Evolutionary conservation across 2,797 vertebrate genomes (phyloP).

Genomic region (Oryzias dopingdopingensis): DNA sequence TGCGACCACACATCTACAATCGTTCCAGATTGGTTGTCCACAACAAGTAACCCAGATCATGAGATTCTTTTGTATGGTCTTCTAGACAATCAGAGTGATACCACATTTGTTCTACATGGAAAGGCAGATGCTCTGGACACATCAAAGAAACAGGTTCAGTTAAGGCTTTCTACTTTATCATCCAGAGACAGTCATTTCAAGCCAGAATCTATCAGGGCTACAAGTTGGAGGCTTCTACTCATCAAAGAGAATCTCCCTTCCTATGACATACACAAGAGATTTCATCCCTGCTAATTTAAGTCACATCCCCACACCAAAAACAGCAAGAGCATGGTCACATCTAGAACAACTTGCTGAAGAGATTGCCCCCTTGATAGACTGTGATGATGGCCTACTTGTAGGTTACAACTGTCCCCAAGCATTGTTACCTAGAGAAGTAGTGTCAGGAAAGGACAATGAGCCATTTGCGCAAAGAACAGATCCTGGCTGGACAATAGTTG

Average conservation of each 20-base stretch:
- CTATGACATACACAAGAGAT: constrained; percentile 27
- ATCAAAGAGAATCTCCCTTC: constrained; percentile 30
- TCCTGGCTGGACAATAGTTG: constrained; percentile 5
- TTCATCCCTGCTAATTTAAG: constrained; percentile 35
- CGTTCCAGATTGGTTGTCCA: neutral
- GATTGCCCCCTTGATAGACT: constrained; percentile 13
- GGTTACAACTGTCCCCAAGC: constrained; percentile 3
- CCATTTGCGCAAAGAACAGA: constrained; percentile 6
- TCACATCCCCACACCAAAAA: constrained; percentile 35
- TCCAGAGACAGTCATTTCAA: constrained; percentile 1
- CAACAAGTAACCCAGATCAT: constrained; percentile 1
- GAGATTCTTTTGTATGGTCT: neutral
- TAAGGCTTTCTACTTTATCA: constrained; percentile 1
- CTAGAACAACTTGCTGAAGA: constrained; percentile 30
- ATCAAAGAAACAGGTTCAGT: constrained; percentile 1
- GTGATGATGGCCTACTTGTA: constrained; percentile 9
- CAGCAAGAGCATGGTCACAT: constrained; percentile 37
- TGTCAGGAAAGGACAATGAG: neutral
- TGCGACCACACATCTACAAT: constrained; percentile 1
- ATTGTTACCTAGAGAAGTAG: neutral
- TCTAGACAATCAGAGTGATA: constrained; percentile 2
- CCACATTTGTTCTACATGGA: neutral
- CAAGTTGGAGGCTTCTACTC: constrained; percentile 6
- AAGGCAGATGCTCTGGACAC: constrained; percentile 4
- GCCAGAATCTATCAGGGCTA: neutral